phyloP scores from a whole-genome alignment of 2,888 invertebrate genomes.

The Callosobruchus maculatus region DNA sequence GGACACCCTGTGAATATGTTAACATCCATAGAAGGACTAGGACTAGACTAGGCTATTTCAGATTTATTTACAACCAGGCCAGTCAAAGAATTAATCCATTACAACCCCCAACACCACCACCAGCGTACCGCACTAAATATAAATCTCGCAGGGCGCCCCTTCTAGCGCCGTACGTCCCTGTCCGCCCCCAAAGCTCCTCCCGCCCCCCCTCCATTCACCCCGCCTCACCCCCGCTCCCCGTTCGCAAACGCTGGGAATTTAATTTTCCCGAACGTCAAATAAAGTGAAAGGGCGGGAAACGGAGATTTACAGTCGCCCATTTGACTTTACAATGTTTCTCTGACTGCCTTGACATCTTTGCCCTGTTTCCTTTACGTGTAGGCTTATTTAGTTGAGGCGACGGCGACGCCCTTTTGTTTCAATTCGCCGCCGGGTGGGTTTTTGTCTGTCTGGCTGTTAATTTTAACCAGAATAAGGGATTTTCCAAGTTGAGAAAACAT shows the following conservation, averaged over 20 bases:
- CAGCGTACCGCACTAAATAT: background rate
- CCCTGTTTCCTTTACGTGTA: conserved; percentile 21
- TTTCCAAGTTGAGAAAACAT: background rate
- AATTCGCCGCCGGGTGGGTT: background rate
- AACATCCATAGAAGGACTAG: too few relatives aligned
- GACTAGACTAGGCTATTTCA: too few relatives aligned
- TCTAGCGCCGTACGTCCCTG: conserved; percentile 5
- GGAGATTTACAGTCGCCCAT: conserved; percentile 42
- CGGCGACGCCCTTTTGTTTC: conserved; percentile 2
- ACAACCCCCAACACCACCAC: background rate
- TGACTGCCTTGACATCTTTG: conserved; percentile 40
- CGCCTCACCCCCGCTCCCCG: background rate
- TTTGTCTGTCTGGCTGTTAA: background rate
- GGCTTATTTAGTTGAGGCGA: background rate
- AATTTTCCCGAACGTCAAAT: conserved; percentile 39
- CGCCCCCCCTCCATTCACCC: background rate
- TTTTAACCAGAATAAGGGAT: background rate
- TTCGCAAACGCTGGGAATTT: conserved; percentile 30
- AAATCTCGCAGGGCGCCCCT: conserved; percentile 3
- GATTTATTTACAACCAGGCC: conserved; percentile 31
- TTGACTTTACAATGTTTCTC: conserved; percentile 47
- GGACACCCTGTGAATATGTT: too few relatives aligned
- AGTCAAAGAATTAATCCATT: conserved; percentile 28
- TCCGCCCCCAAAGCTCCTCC: background rate
- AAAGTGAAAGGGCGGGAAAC: conserved; percentile 42